phyloP scores from a whole-genome alignment of 2,888 invertebrate genomes.

The Diaperis boleti region DNA sequence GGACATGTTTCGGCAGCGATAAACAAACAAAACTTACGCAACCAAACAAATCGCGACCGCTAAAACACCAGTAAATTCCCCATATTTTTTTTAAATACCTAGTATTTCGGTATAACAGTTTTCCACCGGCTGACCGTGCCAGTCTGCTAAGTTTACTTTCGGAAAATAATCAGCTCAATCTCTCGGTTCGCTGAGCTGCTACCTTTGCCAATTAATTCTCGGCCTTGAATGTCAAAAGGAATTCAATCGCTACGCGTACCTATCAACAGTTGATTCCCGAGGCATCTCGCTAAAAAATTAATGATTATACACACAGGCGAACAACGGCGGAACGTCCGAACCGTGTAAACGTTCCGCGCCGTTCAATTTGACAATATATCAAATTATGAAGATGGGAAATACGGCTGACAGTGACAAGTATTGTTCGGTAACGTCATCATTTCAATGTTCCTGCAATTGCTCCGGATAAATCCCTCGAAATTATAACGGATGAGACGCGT shows the following conservation, averaged over 20 bases:
- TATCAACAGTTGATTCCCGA: background rate
- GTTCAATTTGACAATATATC: constrained; percentile 57
- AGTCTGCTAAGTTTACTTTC: constrained; percentile 45
- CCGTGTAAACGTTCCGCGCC: constrained; percentile 33
- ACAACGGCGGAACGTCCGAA: background rate
- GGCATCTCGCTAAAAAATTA: no score
- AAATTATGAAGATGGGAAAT: constrained; percentile 57
- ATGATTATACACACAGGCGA: background rate
- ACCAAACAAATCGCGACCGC: no score
- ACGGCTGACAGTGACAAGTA: constrained; percentile 61
- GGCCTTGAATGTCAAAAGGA: constrained; percentile 47
- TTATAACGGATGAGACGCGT: constrained; percentile 36
- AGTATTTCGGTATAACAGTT: background rate
- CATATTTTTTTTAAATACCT: no score
- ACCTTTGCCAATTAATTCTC: constrained; percentile 57
- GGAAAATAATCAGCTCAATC: constrained; percentile 52
- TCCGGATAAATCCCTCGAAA: constrained; percentile 48
- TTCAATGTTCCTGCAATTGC: constrained; percentile 57
- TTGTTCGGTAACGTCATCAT: constrained; percentile 60
- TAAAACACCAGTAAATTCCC: no score
- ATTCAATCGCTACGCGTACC: constrained; percentile 1
- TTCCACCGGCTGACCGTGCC: constrained; percentile 5
- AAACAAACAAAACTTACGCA: no score
- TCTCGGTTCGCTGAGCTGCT: constrained; percentile 54
- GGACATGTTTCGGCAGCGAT: no score